Evolutionary conservation across 2,888 invertebrate species (phyloP), one percentile per base, ranked within the genome.

Genomic region (Lepidochrysops patricia): DNA sequence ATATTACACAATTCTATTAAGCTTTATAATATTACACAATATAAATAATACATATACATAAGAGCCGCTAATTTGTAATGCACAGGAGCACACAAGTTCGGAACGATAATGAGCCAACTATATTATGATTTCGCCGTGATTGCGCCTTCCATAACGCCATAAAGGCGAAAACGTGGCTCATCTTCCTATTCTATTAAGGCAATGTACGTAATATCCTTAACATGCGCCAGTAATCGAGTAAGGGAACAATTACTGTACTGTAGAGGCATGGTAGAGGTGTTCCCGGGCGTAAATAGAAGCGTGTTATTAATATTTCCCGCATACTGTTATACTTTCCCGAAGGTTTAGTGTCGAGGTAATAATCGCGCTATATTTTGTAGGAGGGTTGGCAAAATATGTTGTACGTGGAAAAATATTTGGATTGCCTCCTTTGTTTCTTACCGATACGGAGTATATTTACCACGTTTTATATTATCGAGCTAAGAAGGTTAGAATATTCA

Each of bases 121-220:
- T 50, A 54, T 32, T 54, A 54, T 54, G 54, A 54, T 54, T 32
- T 15, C 19, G 58, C 58, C 49, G 25, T 50, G 58, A 52, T 50
- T 59, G 23, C 52, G 32, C 32, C 7, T 58, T 48, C 52, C 52
- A 27, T 54, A 12, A 54, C 29, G 15, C 32, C 15, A 54, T 54
- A 54, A 54, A 54, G 32, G 32, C 54, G 54, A 32, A 54, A 54
- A 32, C 32, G 54, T 32, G 54, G 49, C 61, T 54, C 57, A 70
- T 72, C 71, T 71, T 71, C 72, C 72, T 74, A 77, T 80, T 82
- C 76, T 79, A 75, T 77, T 79, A 78, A 70, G 70, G 73, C 74
- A 72, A 72, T 72, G 71, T 70, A 69, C 71, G 79, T 77, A 75
- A 71, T 67, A 77, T 77, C 78, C 76, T 67, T 72, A 75, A 69